Percentiles rank a stretch among this genome's conserved stretches.
Evolutionary conservation across 2,888 invertebrate genomes (phyloP).

Genomic region (Resseliella maxima): DNA sequence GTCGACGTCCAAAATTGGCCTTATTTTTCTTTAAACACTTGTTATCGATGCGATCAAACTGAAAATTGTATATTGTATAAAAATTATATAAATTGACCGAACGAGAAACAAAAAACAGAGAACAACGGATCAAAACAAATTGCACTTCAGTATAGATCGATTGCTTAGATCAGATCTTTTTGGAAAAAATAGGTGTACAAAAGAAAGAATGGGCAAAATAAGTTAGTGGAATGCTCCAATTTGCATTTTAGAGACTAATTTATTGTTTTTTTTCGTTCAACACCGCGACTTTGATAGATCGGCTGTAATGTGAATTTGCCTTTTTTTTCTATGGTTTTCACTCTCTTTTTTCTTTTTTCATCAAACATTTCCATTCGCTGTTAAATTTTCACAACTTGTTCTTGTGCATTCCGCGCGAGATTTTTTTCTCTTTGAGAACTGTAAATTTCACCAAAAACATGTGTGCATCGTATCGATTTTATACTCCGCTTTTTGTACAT

Average conservation of each 20-base stretch:
- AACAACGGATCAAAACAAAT: no score
- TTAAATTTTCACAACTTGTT: not conserved
- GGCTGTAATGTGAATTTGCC: not conserved
- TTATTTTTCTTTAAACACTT: not conserved
- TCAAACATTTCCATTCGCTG: not conserved
- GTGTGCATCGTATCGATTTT: not conserved
- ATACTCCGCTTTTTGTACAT: not conserved
- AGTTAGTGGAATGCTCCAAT: not conserved
- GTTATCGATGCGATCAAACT: no score
- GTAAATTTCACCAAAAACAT: not conserved
- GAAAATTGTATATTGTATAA: no score
- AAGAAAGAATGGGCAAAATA: not conserved
- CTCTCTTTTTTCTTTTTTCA: not conserved
- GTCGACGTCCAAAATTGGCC: no score
- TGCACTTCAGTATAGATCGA: no score
- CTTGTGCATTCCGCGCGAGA: not conserved
- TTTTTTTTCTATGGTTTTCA: not conserved
- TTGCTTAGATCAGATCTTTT: not conserved
- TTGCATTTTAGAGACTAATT: not conserved
- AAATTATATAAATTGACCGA: no score
- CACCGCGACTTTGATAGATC: not conserved
- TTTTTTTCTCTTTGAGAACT: not conserved
- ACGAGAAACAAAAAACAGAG: no score
- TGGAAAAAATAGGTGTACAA: not conserved
- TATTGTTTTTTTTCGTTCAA: conserved; percentile 7